Evolutionary conservation across 2,113 vertebrate genomes (phyloP).

Genomic region (Cairina moschata): DNA sequence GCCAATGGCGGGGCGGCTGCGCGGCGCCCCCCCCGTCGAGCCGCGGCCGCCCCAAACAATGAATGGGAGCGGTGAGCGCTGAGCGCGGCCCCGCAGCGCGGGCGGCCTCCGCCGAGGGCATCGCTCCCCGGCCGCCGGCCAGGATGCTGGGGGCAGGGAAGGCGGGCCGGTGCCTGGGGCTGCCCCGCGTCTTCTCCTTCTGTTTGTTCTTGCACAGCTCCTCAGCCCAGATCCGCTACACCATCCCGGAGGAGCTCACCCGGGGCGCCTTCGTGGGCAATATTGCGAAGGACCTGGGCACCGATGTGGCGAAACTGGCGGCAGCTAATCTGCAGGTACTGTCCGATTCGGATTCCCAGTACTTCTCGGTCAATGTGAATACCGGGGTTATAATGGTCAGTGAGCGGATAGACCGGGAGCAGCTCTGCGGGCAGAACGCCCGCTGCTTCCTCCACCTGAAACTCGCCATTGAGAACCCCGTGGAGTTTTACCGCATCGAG

Average conservation of each 20-base stretch:
- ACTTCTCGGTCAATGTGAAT: slow-evolving; percentile 78
- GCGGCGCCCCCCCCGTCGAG: slow-evolving; percentile 24
- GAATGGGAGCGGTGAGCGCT: slow-evolving; percentile 73
- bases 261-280: slow-evolving; percentile 78
- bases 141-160: slow-evolving; percentile 70
- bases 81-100: slow-evolving; percentile 55
- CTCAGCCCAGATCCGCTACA: slow-evolving; percentile 79
- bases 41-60: slow-evolving; percentile 71
- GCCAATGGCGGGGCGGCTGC: slow-evolving; percentile 61
- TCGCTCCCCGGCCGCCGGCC: slow-evolving; percentile 66
- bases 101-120: slow-evolving; percentile 23
- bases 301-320: slow-evolving; percentile 82
- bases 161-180: slow-evolving; percentile 76
- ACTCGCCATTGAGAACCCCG: slow-evolving; percentile 81
- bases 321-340: slow-evolving; percentile 84
- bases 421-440: slow-evolving; percentile 72
- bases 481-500: slow-evolving; percentile 82
- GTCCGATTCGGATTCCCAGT: slow-evolving; percentile 83
- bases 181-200: slow-evolving; percentile 82
- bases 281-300: slow-evolving; percentile 86
- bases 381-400: slow-evolving; percentile 72
- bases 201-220: slow-evolving; percentile 82
- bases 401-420: slow-evolving; percentile 78
- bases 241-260: slow-evolving; percentile 78
- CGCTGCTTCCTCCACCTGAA: slow-evolving; percentile 80